Evolutionary conservation across 2,888 invertebrate species (phyloP).

Genomic region (Acrobasis suavella): DNA sequence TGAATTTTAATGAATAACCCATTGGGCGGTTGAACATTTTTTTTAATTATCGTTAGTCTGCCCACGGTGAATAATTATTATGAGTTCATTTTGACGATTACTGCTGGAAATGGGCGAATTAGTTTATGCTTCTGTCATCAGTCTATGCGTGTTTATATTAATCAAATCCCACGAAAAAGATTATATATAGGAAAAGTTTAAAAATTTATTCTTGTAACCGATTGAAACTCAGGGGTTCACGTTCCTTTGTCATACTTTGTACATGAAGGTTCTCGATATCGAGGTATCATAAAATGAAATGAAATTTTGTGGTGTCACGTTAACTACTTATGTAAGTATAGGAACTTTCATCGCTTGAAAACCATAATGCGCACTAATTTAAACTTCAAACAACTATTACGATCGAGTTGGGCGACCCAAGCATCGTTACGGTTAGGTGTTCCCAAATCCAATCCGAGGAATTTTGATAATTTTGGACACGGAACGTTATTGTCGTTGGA

Average conservation of each 20-base stretch:
- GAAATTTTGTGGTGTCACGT: slow-evolving; percentile 19
- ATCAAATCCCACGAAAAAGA: background rate
- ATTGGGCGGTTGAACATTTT: slow-evolving; percentile 5
- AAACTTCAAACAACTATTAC: slow-evolving; percentile 29
- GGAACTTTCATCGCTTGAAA: slow-evolving; percentile 21
- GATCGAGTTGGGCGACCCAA: slow-evolving; percentile 21
- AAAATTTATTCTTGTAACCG: slow-evolving; percentile 13
- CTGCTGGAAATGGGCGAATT: background rate
- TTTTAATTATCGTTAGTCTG: background rate
- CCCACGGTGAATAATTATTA: too few relatives aligned
- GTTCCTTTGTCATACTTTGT: slow-evolving; percentile 16
- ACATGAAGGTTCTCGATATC: slow-evolving; percentile 1
- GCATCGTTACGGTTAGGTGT: slow-evolving; percentile 26
- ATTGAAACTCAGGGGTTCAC: slow-evolving; percentile 8
- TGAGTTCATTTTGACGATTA: too few relatives aligned
- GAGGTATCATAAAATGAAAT: slow-evolving; percentile 16
- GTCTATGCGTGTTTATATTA: too few relatives aligned
- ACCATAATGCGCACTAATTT: slow-evolving; percentile 29
- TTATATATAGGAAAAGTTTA: slow-evolving; percentile 8
- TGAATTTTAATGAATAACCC: background rate
- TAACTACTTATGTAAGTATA: slow-evolving; percentile 7
- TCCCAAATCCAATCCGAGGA: slow-evolving; percentile 18
- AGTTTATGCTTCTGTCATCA: slow-evolving; percentile 2
- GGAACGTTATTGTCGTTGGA: slow-evolving; percentile 41
- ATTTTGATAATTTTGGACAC: slow-evolving; percentile 16